Base-by-base conservation (phyloP, 2,888 invertebrate genomes). In the Troglohyphantes excavatus region DNA sequence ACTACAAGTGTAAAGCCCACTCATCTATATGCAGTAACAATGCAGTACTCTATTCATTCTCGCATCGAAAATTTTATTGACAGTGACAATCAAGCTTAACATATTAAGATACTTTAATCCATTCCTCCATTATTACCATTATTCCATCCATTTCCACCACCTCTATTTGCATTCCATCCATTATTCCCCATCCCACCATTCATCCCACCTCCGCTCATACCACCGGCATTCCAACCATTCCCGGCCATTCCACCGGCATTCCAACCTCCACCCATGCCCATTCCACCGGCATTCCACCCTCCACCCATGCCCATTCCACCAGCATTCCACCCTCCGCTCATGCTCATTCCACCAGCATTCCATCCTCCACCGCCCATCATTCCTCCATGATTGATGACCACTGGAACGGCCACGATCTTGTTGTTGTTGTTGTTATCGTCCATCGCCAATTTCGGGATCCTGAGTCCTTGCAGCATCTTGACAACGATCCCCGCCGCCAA, bases 401-500 rank as follows among this genome's bases (percentile, higher is more conserved):
- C 61, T 0, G 76, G 86, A n/a, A 86, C 63, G 5, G 86, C 78
- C 7, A 70, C 70, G 7, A 70, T 61, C 43, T 78, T 86, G 29
- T 46, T 23, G 26, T 46, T 59, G n/a, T 29, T 53, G n/a, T 3
- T n/a, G 7, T 13, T 6, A n/a, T 70, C 83, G 0, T 27, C 43
- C 7, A 29, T 46, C 63, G 63, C 63, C 5, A 81, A 46, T 19
- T 81, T 67, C 19, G 78, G 76, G 17, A 68, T 39, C 27, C 75
- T 76, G 53, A 78, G 33, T 7, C 78, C 86, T 23, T 70, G 63
- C 0, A 88, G 75, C 73, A 88, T 63, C 59, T 88, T 88, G 2
- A 79, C 81, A 1, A 88, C 75, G 0, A 88, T 27, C 19, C 81
- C 87, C 3, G 87, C 87, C 9, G 73, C 87, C 2, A 88, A 59